Conservation (phyloP, 2,888 invertebrate species). For the Tenthredo notha region DNA sequence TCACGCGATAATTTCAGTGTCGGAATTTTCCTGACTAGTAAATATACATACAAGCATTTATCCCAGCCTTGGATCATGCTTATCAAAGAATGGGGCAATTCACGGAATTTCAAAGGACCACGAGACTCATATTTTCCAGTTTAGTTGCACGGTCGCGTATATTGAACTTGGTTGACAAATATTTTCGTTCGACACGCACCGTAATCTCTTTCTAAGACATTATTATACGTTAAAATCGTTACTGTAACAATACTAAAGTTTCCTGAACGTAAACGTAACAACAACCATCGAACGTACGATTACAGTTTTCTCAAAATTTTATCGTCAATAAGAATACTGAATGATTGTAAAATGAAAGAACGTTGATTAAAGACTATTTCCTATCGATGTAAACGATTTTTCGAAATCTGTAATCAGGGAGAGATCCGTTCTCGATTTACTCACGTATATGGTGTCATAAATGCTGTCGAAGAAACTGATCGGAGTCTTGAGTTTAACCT, state of each 20-base stretch:
- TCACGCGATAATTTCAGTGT: not conserved
- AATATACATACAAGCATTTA: not conserved
- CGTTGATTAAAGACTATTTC: too few species aligned
- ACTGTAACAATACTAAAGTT: not conserved
- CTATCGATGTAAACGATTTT: not conserved
- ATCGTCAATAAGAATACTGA: not conserved
- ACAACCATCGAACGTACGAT: not conserved
- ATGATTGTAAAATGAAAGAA: not conserved
- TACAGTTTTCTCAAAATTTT: not conserved
- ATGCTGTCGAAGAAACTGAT: conserved; percentile 89
- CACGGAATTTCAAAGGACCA: conserved; percentile 3
- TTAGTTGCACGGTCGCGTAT: conserved; percentile 8
- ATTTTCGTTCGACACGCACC: conserved; percentile 13
- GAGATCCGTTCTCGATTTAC: conserved; percentile 77
- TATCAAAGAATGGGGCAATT: not conserved
- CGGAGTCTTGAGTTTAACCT: conserved; percentile 85
- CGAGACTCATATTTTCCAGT: not conserved
- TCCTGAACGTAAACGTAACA: not conserved
- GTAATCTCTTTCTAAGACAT: not conserved
- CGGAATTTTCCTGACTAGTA: not conserved
- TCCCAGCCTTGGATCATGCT: not conserved
- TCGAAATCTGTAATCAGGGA: not conserved
- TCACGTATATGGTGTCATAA: conserved; percentile 90
- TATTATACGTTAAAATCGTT: not conserved
- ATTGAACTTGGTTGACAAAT: conserved; percentile 44